Base-by-base conservation (phyloP, 2,797 vertebrate species). In the Anniella stebbinsi region DNA sequence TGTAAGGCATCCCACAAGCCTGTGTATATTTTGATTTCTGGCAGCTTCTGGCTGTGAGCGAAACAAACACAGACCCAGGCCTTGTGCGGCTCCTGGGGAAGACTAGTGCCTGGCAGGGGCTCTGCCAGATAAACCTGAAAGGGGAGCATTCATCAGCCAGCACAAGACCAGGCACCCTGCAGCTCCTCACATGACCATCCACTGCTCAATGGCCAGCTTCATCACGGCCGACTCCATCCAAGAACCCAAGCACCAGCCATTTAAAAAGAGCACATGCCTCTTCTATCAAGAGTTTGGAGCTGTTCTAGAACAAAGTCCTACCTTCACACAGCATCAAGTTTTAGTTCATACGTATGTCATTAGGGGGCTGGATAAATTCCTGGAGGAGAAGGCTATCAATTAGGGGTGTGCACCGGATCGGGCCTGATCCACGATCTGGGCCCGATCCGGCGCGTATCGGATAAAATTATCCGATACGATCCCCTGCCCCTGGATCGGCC, bases 121-220 rank as follows among this genome's bases (percentile, higher is more conserved):
- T 83, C 84, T 89, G 91, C 91, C 91, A 91, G 63, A 63, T 54
- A 18, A 70, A 7, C 23, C 33, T 87, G 38, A 87, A 86, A 87
- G 66, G 70, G 17, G 48, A 70, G 45, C 63, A 87, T 89, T 91
- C 78, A 89, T 77, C 45, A 6, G 60, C 60, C 60, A 63, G 21
- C 60, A 63, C 51, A 36, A n/a, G 48, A 51, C 2, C 63, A 78
- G 72, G 38, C 21, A 48, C 51, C 9, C 72, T 38, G 9, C 57
- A 51, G 33, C 7, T 57, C 51, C 51, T 63, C 78, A 41, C 84
- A 21, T 30, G 36, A 67, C 63, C 28, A 4, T 9, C 57, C 28
- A 36, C 60, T 66, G 45, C 70, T 87, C 84, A 77, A 38, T 63
- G 33, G 54, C 84, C 28, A 45, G n/a, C 36, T 89, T 85, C 48